Percentiles rank a stretch among this genome's conserved stretches.
Conservation (phyloP, 1,140 invertebrate species). For the Atta colombica region DNA sequence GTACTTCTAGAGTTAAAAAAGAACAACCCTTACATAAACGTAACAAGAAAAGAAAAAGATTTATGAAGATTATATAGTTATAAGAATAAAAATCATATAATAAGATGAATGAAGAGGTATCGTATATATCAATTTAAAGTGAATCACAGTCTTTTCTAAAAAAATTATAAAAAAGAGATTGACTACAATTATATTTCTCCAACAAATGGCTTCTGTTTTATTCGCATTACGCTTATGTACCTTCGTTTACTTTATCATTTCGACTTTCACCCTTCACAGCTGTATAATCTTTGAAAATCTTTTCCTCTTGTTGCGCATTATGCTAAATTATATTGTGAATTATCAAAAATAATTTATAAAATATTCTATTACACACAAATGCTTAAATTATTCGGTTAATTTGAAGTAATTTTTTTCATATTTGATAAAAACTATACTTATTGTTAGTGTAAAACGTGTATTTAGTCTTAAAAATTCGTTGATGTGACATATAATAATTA, state of each 20-base stretch:
- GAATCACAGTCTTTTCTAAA: no score
- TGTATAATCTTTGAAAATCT: constrained; percentile 15
- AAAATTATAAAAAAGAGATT: neutral
- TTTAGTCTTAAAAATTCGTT: neutral
- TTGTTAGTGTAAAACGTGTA: no score
- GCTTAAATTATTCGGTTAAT: neutral
- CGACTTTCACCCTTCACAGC: constrained; percentile 16
- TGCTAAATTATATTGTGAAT: neutral
- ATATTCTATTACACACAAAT: neutral
- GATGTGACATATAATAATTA: constrained; percentile 42
- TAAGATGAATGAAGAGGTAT: no score
- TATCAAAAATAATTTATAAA: neutral
- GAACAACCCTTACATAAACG: no score
- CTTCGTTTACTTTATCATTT: constrained; percentile 8
- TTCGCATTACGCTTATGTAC: neutral
- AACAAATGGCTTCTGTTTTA: constrained; percentile 17
- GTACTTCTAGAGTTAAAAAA: no score
- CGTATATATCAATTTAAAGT: no score
- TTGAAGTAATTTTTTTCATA: neutral
- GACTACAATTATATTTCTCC: constrained; percentile 12
- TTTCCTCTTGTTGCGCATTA: constrained; percentile 10
- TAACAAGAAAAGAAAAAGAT: no score
- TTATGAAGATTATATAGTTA: no score
- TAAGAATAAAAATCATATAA: no score
- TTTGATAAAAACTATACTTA: no score